Evolutionary conservation across 2,113 vertebrate genomes (phyloP).

Genomic region (Chlorocebus sabaeus): DNA sequence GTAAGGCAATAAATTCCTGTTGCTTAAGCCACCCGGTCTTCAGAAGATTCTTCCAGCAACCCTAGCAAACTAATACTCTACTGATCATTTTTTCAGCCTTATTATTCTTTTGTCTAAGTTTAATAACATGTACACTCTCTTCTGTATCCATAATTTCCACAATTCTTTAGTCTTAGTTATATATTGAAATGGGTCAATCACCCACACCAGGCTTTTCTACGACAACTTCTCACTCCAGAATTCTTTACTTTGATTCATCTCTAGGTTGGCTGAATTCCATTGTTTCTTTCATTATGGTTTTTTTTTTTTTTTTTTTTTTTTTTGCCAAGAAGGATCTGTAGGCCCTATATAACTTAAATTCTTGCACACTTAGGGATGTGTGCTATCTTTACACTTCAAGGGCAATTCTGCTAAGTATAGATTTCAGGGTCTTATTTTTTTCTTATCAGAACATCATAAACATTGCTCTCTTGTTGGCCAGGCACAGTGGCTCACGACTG

Average conservation of each 20-base stretch:
- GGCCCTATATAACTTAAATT: neutral
- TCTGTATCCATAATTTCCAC: neutral
- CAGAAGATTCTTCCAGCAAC: no score
- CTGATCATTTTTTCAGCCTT: no score
- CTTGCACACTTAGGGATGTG: neutral
- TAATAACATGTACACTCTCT: neutral
- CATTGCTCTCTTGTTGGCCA: neutral
- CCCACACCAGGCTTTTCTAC: neutral
- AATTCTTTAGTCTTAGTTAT: neutral
- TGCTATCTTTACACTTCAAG: neutral
- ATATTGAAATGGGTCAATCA: neutral
- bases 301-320: neutral
- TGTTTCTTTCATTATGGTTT: neutral
- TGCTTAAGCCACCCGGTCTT: accelerated
- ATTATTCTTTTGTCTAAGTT: neutral
- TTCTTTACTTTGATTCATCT: neutral
- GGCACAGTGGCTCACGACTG: no score
- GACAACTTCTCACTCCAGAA: neutral
- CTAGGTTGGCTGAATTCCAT: neutral
- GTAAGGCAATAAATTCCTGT: no score
- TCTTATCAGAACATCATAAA: neutral
- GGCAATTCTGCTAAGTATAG: neutral
- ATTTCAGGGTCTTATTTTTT: neutral
- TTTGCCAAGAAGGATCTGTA: neutral
- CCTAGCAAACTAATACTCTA: no score